phyloP scores from a whole-genome alignment of 2,888 invertebrate species.

The Beris morrisii region DNA sequence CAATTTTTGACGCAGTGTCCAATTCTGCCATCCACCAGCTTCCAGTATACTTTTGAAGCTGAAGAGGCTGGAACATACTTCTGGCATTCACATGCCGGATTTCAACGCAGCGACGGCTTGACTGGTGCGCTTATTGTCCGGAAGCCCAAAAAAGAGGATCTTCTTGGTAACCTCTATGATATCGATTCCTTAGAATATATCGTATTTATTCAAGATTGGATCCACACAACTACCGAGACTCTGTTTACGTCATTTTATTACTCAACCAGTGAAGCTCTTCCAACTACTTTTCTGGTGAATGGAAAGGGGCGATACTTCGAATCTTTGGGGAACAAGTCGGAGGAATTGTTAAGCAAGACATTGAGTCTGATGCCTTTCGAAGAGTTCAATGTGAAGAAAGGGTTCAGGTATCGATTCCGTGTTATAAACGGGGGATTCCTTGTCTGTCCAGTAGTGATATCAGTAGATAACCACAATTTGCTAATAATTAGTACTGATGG shows the following conservation, averaged over 20 bases:
- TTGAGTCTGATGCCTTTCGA: constrained; percentile 43
- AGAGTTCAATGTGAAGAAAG: constrained; percentile 54
- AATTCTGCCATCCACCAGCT: constrained; percentile 67
- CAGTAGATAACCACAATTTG: constrained; percentile 75
- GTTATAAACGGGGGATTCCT: constrained; percentile 72
- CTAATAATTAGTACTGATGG: constrained; percentile 74
- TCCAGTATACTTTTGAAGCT: constrained; percentile 71
- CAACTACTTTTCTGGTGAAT: constrained; percentile 13
- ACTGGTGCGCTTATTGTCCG: constrained; percentile 74
- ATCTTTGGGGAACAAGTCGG: no score
- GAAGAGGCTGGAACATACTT: constrained; percentile 74
- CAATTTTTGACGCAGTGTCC: constrained; percentile 80
- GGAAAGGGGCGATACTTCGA: neutral
- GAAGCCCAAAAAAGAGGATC: constrained; percentile 63
- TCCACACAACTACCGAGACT: constrained; percentile 63
- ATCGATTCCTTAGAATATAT: constrained; percentile 67
- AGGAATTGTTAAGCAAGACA: no score
- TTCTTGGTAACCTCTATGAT: constrained; percentile 69
- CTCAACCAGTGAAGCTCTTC: neutral
- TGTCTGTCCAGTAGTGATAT: constrained; percentile 77
- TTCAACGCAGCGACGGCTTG: constrained; percentile 78
- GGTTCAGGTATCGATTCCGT: constrained; percentile 72
- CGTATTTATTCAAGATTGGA: constrained; percentile 75
- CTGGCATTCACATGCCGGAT: constrained; percentile 73
- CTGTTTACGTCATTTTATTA: neutral